These are phyloP conservation scores for Saxicola maurus DNA, from an alignment of 2,797 vertebrate genomes.

Conservation along the genomic window DNA sequence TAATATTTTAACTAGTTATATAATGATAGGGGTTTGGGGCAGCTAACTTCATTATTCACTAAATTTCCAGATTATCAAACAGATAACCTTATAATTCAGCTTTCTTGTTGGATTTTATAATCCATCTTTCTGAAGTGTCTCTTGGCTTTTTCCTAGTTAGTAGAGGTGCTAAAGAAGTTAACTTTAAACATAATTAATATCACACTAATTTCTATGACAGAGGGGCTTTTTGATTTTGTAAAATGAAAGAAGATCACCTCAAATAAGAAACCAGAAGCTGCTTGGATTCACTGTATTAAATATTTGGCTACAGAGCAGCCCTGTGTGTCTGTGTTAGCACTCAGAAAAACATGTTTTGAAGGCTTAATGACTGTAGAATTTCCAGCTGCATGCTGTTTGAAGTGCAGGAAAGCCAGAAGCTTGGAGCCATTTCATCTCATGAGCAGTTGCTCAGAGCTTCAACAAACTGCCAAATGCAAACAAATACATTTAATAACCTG, in stretches of 20 bases:
- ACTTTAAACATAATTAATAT: not conserved
- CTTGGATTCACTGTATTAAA: not conserved
- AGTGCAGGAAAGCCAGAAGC: not conserved
- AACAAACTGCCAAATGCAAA: conserved; percentile 41
- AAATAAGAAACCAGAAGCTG: not conserved
- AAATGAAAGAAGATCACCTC: not conserved
- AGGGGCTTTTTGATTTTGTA: not conserved
- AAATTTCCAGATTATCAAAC: not conserved
- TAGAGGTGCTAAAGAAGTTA: not conserved
- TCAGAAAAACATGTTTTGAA: conserved; percentile 27
- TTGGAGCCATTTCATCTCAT: conserved; percentile 33
- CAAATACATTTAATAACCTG: conserved; percentile 55
- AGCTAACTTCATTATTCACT: not conserved
- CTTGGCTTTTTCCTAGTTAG: not conserved
- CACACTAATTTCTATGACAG: not conserved
- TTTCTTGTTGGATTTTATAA: not conserved
- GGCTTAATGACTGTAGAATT: conserved; percentile 15
- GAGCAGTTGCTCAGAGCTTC: conserved; percentile 50
- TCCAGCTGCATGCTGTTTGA: conserved; percentile 24
- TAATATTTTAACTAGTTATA: not conserved
- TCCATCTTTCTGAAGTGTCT: not conserved
- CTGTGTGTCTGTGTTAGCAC: not conserved
- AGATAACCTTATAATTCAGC: not conserved
- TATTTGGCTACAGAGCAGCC: not conserved
- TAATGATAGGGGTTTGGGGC: not conserved